Percentiles rank a stretch among this genome's conserved stretches.
Evolutionary conservation across 2,113 vertebrate genomes (phyloP).

Genomic region (Lampris megalopsis): DNA sequence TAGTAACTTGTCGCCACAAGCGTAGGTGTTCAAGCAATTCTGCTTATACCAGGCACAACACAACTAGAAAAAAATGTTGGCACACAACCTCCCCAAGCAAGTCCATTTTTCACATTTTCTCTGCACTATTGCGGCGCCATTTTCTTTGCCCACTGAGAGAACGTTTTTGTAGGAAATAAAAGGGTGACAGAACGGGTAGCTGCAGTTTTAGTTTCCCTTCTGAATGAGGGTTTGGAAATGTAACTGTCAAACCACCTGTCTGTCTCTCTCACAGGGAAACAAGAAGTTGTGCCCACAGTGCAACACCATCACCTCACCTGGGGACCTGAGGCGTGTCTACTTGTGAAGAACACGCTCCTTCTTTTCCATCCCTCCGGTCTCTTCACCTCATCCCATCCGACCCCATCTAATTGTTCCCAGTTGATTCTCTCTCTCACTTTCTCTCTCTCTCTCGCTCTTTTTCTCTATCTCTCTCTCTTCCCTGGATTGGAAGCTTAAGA

Average conservation of each 20-base stretch:
- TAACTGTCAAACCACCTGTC: neutral
- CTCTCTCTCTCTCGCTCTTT: constrained; percentile 27
- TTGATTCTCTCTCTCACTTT: constrained; percentile 47
- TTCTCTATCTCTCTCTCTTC: constrained; percentile 38
- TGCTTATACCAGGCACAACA: too few relatives aligned
- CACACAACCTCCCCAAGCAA: too few relatives aligned
- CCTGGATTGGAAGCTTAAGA: constrained; percentile 37
- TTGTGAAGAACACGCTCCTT: constrained; percentile 87
- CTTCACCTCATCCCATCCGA: constrained; percentile 5
- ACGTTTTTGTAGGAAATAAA: too few relatives aligned
- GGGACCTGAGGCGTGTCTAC: constrained; percentile 98
- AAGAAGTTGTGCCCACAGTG: constrained; percentile 99
- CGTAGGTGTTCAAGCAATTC: too few relatives aligned
- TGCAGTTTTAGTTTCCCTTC: too few relatives aligned
- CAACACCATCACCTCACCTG: constrained; percentile 99
- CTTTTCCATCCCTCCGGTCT: neutral
- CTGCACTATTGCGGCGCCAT: too few relatives aligned
- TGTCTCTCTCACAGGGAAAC: constrained; percentile 87
- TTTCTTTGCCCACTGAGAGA: too few relatives aligned
- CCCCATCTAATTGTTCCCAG: constrained; percentile 30
- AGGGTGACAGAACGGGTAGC: too few relatives aligned
- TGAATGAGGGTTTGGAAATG: too few relatives aligned
- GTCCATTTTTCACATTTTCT: too few relatives aligned
- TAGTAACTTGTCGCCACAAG: too few relatives aligned
- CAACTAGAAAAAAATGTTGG: too few relatives aligned